Evolutionary conservation across 2,888 invertebrate species (phyloP).

Genomic region (Aproaerema taeniolella): DNA sequence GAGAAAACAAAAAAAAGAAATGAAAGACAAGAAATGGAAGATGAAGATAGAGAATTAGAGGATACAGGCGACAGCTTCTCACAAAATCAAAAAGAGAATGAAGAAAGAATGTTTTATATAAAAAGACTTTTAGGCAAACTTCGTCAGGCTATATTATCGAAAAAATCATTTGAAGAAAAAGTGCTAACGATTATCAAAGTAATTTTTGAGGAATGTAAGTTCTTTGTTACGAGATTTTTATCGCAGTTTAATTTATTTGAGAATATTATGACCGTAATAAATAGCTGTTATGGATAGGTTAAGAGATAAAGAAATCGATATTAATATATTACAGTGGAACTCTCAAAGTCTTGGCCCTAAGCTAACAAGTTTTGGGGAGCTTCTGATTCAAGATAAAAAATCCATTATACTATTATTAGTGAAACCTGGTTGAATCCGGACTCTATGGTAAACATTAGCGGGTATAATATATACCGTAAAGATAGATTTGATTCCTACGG

Average conservation of each 20-base stretch:
- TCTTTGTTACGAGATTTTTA: background rate
- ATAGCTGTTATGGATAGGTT: background rate
- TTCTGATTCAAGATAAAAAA: conserved; percentile 11
- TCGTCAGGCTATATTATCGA: background rate
- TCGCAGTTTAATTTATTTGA: background rate
- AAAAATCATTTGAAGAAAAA: background rate
- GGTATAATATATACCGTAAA: conserved; percentile 11
- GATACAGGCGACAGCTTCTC: background rate
- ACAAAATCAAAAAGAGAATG: background rate
- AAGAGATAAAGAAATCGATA: background rate
- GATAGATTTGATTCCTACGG: conserved; percentile 13
- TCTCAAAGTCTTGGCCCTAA: conserved; percentile 10
- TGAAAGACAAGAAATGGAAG: background rate
- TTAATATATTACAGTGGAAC: conserved; percentile 14
- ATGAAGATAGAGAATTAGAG: background rate
- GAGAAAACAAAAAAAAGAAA: background rate
- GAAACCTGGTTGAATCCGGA: conserved; percentile 11
- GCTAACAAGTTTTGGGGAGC: background rate
- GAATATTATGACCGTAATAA: background rate
- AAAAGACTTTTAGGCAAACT: background rate
- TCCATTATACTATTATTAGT: conserved; percentile 4
- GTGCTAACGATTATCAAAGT: background rate
- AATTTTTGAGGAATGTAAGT: background rate
- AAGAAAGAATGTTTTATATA: background rate
- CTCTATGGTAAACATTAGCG: conserved; percentile 2